phyloP scores from a whole-genome alignment of 2,113 vertebrate genomes.

The Odocoileus hemionus region DNA sequence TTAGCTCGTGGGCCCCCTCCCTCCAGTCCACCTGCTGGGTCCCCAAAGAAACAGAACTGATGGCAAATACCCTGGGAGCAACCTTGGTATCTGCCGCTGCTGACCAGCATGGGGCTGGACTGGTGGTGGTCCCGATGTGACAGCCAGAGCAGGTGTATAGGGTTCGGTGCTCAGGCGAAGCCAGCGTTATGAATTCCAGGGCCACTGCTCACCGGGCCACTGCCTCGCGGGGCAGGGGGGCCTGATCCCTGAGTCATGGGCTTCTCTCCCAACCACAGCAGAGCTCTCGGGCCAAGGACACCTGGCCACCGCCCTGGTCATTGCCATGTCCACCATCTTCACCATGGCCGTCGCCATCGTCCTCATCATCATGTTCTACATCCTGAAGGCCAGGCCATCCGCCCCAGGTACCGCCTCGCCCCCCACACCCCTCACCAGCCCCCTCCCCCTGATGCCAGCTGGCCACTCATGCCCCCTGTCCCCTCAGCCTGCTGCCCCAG shows the following conservation, averaged over 20 bases:
- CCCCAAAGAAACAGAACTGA: not conserved
- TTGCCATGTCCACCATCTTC: constrained; percentile 99
- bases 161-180: fast-evolving
- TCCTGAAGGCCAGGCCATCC: constrained; percentile 94
- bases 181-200: not conserved
- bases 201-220: not conserved
- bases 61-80: not conserved
- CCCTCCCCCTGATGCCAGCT: not conserved
- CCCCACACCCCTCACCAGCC: fast-evolving
- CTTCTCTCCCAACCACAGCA: constrained; percentile 71
- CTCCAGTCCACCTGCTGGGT: not conserved
- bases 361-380: constrained; percentile 99
- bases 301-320: constrained; percentile 96
- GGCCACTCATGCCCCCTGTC: constrained; percentile 15
- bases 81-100: fast-evolving
- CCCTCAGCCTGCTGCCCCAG: constrained; percentile 92
- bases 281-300: constrained; percentile 93
- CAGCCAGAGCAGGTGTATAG: too few relatives aligned
- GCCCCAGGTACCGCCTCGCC: constrained; percentile 85
- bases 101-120: fast-evolving
- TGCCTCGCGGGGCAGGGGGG: not conserved
- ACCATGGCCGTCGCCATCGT: constrained; percentile 99
- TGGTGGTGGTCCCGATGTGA: not conserved
- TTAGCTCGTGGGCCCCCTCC: not conserved
- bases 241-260: not conserved